Conservation (phyloP, 2,113 vertebrate genomes). For the Halcyon senegalensis region DNA sequence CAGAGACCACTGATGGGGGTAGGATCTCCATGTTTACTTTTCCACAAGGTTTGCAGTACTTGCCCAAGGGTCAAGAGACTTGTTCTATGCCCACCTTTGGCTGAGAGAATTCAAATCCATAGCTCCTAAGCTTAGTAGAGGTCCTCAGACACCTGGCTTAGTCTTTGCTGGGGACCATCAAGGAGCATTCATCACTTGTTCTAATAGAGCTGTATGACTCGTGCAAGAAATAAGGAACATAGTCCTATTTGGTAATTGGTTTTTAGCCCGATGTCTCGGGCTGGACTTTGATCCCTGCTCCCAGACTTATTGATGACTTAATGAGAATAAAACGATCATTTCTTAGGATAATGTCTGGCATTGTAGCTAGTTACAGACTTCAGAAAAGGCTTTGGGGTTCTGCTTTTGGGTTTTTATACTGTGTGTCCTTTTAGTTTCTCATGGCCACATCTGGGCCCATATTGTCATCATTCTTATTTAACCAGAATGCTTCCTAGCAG, state of each 20-base stretch:
- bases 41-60: neutral
- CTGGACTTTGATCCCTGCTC: neutral
- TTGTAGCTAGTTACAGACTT: neutral
- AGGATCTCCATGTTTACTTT: neutral
- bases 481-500: neutral
- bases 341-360: neutral
- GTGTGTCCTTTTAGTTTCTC: neutral
- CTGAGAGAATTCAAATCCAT: neutral
- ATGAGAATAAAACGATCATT: neutral
- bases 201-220: neutral
- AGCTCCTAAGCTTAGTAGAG: neutral
- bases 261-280: neutral
- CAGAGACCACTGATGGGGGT: accelerated
- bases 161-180: neutral
- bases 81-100: neutral
- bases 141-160: neutral
- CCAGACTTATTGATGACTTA: neutral
- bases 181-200: neutral
- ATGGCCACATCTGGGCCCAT: neutral
- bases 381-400: neutral
- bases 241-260: neutral
- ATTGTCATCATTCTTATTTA: neutral
- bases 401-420: neutral
- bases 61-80: neutral
- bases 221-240: neutral